Evolutionary conservation across 2,113 vertebrate species (phyloP).

Genomic region (Microcebus ravelobensis): DNA sequence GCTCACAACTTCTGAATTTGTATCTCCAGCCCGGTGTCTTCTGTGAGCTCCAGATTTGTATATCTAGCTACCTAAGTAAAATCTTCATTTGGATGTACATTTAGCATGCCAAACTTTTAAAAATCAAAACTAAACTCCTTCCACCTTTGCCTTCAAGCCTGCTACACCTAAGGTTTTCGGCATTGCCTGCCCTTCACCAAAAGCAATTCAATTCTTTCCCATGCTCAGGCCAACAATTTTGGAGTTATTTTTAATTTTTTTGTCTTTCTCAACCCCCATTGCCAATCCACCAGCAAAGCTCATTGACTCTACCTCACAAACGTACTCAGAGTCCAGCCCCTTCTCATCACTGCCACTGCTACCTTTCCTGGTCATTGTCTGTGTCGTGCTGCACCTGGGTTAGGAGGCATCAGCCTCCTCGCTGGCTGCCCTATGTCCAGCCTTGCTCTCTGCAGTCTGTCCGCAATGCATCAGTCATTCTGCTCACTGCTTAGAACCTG

Average conservation of each 20-base stretch:
- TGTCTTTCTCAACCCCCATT: not conserved
- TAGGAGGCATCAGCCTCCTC: not conserved
- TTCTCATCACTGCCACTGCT: not conserved
- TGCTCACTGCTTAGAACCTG: not conserved
- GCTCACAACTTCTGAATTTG: not conserved
- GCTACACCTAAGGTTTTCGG: not conserved
- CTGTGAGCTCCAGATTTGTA: not conserved
- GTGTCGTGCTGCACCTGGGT: not conserved
- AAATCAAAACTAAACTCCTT: not conserved
- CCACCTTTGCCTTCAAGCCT: not conserved
- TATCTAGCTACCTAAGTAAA: not conserved
- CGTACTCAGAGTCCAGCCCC: not conserved
- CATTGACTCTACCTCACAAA: not conserved
- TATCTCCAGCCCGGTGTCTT: not conserved
- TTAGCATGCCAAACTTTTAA: not conserved
- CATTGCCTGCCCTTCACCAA: not conserved
- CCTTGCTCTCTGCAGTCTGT: not conserved
- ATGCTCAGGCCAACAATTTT: not conserved
- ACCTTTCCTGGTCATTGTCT: not conserved
- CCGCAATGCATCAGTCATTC: not conserved
- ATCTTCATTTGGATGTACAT: not conserved
- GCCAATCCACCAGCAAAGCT: not conserved
- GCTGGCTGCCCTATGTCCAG: not conserved
- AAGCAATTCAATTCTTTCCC: not conserved
- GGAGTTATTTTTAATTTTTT: not conserved